phyloP scores from a whole-genome alignment of 2,113 vertebrate genomes.

The Lepisosteus oculatus region DNA sequence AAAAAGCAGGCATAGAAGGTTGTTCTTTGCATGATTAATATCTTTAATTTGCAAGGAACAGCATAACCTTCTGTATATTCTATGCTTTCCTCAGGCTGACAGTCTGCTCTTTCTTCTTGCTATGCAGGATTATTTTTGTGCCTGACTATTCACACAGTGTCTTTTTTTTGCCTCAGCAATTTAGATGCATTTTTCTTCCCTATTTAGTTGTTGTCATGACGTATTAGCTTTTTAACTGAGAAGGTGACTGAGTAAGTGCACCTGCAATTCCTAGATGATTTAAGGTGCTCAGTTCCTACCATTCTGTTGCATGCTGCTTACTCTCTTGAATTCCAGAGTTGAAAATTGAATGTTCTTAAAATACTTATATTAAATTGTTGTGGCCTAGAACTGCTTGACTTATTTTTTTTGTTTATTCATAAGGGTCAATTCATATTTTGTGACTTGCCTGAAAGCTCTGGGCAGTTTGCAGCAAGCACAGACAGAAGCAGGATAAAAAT shows the following conservation, averaged over 20 bases:
- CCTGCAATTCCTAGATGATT: constrained; percentile 7
- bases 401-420: neutral
- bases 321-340: neutral
- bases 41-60: too few species aligned
- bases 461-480: neutral
- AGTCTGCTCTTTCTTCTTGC: too few species aligned
- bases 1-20: too few species aligned
- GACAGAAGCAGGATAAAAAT: neutral
- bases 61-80: too few species aligned
- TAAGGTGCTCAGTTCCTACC: neutral
- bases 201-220: neutral
- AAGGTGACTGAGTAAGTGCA: neutral
- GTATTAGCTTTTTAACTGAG: constrained; percentile 1
- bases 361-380: neutral
- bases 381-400: neutral
- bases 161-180: too few species aligned
- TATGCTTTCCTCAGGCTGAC: too few species aligned
- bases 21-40: too few species aligned
- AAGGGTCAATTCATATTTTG: neutral
- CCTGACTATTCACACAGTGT: too few species aligned
- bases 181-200: constrained; percentile 1
- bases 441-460: neutral
- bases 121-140: too few species aligned
- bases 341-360: constrained; percentile 4
- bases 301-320: too few species aligned